Evolutionary conservation across 2,888 invertebrate species (phyloP).

Genomic region (Meteorus colon): DNA sequence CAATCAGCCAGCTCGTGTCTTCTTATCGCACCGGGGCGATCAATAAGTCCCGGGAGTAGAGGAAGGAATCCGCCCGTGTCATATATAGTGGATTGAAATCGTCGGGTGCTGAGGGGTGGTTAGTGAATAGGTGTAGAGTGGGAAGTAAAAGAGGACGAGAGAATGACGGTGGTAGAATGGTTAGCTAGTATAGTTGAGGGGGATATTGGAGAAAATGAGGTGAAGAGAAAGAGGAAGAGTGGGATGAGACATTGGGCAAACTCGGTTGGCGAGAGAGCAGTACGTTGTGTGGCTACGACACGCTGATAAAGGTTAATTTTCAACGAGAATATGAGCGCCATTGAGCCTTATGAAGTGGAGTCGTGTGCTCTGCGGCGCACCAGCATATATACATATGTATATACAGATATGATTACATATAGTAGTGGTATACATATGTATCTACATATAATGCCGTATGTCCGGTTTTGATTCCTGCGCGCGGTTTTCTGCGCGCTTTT

Average conservation of each 20-base stretch:
- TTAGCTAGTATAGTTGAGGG: background rate
- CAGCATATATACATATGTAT: conserved; percentile 8
- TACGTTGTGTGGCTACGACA: conserved; percentile 49
- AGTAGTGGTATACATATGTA: conserved; percentile 31
- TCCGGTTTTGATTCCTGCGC: conserved; percentile 68
- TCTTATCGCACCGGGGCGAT: conserved; percentile 68
- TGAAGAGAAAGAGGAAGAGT: conserved; percentile 11
- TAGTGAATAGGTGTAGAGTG: conserved; percentile 31
- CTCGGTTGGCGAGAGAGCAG: conserved; percentile 34
- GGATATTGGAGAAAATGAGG: background rate
- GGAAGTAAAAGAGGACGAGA: conserved; percentile 49
- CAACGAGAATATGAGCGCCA: conserved; percentile 67
- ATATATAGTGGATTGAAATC: conserved; percentile 45
- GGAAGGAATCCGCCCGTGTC: conserved; percentile 65
- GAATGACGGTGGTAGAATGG: conserved; percentile 8
- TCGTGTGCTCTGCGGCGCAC: conserved; percentile 9
- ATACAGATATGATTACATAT: conserved; percentile 27
- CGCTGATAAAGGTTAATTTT: conserved; percentile 75
- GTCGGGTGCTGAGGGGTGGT: conserved; percentile 34
- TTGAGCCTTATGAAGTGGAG: conserved; percentile 60
- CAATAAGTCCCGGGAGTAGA: conserved; percentile 70
- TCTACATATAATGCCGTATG: conserved; percentile 29
- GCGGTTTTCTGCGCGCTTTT: conserved; percentile 53
- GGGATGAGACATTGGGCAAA: conserved; percentile 21
- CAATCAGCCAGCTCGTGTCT: conserved; percentile 69